Evolutionary conservation across 1,140 invertebrate species (phyloP).

Genomic region (Conopomorpha cramerella): DNA sequence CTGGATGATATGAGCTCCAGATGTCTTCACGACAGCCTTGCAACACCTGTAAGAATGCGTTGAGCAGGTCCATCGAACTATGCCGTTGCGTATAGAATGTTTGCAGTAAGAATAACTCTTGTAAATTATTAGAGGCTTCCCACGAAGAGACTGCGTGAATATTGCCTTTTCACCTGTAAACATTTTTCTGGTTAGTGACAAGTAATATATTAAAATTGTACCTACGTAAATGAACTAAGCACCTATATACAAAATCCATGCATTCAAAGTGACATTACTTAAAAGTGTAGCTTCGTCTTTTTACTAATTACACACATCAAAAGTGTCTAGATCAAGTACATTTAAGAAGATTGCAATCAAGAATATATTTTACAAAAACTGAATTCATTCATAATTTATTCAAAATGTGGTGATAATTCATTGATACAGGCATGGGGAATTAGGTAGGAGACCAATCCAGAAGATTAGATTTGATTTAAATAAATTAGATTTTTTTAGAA

Average conservation of each 20-base stretch:
- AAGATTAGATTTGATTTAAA: too few species aligned
- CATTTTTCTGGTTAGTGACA: too few species aligned
- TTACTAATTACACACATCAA: too few species aligned
- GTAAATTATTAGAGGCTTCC: conserved; percentile 36
- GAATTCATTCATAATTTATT: too few species aligned
- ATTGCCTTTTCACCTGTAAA: conserved; percentile 11
- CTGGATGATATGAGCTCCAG: conserved; percentile 23
- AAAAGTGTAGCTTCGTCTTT: conserved; percentile 2
- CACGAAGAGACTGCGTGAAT: conserved; percentile 32
- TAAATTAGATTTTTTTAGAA: too few species aligned
- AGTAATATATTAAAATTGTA: too few species aligned
- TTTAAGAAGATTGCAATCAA: too few species aligned
- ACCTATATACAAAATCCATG: conserved; percentile 7
- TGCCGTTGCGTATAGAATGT: conserved; percentile 26
- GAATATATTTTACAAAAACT: too few species aligned
- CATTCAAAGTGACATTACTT: conserved; percentile 2
- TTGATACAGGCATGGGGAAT: too few species aligned
- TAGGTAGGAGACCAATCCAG: too few species aligned
- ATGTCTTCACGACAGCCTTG: conserved; percentile 38
- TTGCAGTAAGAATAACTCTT: conserved; percentile 36
- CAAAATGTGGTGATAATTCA: too few species aligned
- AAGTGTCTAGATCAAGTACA: too few species aligned
- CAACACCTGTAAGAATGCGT: conserved; percentile 45
- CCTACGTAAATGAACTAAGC: conserved; percentile 17
- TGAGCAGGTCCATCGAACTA: conserved; percentile 38